Evolutionary conservation across 2,888 invertebrate species (phyloP), one percentile per base, ranked within the genome.

Genomic region (Trachelus troglodyta): DNA sequence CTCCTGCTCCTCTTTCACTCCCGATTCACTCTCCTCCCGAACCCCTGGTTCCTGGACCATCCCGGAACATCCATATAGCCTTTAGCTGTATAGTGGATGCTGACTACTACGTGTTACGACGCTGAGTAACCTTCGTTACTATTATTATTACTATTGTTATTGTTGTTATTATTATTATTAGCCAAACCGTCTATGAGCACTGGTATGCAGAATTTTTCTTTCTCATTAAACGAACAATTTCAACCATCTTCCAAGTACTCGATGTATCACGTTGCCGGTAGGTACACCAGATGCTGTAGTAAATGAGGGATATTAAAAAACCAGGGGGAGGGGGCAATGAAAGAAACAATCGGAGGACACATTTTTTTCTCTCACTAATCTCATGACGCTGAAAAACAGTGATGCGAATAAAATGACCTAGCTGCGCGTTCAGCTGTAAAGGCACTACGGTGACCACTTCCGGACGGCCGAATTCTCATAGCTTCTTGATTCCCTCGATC

Each of bases 381-480:
- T 56, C 56, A 56, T 56, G 56, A 15, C 56, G 23, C 4, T 9
- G 23, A 56, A 56, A 56, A 56, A 56, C 56, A 23, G 56, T 15
- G 56, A 56, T 56, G 71, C 71, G 71, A 83, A 85, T 82, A 83
- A 82, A 71, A 71, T 84, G 87, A 88, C 88, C 87, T 79, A 85
- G 80, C 87, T 88, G 85, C 69, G 76, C 84, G 84, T 78, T 82
- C 81, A 86, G 81, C 85, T 86, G 86, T 83, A 81, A 83, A 80
- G 80, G 9, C 56, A 56, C 56, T 56, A 56, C 56, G 56, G 23
- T 23, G 56, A 83, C 82, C 81, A 82, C 83, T 88, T 89, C 87
- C 86, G 86, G 84, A 81, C 80, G 78, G 77, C 79, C 80, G 34
- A 82, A 81, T 82, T 84, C 79, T 84, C 81, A 80, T 78, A 75